These are phyloP conservation scores for Magallana gigas DNA, from an alignment of 1,140 invertebrate genomes.

Conservation along the genomic window DNA sequence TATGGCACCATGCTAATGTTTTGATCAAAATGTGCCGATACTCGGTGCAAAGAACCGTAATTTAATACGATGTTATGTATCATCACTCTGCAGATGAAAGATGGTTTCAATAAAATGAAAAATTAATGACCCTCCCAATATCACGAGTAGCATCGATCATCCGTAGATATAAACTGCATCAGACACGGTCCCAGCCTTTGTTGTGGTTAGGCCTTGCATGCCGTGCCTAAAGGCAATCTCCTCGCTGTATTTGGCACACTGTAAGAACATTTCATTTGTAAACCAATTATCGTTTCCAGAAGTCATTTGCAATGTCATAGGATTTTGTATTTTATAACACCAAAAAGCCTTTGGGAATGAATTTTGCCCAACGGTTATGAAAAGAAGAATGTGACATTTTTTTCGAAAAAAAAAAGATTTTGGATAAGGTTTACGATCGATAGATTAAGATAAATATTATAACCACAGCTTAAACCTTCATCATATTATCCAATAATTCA, in stretches of 20 bases:
- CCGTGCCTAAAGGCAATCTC: not conserved
- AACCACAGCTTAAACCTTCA: not conserved
- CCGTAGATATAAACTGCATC: conserved; percentile 27
- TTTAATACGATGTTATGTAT: conserved; percentile 6
- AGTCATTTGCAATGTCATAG: conserved; percentile 25
- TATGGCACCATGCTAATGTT: not conserved
- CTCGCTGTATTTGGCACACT: conserved; percentile 21
- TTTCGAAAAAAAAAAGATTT: too few relatives aligned
- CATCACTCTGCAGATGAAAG: conserved; percentile 16
- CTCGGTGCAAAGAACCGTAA: not conserved
- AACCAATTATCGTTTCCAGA: conserved; percentile 34
- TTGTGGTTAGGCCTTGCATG: conserved; percentile 5
- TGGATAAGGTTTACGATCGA: too few relatives aligned
- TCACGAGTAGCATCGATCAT: not conserved
- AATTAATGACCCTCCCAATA: conserved; percentile 21
- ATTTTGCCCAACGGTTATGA: not conserved
- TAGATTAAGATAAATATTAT: too few relatives aligned
- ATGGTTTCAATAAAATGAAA: conserved; percentile 38
- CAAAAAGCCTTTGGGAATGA: not conserved
- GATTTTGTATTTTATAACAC: conserved; percentile 37
- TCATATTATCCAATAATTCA: not conserved
- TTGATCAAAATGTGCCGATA: not conserved
- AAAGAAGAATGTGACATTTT: not conserved
- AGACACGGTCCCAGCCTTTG: conserved; percentile 4
- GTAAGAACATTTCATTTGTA: conserved; percentile 29